Conservation (phyloP, 1,140 invertebrate species). For the Drosophila sulfurigaster region DNA sequence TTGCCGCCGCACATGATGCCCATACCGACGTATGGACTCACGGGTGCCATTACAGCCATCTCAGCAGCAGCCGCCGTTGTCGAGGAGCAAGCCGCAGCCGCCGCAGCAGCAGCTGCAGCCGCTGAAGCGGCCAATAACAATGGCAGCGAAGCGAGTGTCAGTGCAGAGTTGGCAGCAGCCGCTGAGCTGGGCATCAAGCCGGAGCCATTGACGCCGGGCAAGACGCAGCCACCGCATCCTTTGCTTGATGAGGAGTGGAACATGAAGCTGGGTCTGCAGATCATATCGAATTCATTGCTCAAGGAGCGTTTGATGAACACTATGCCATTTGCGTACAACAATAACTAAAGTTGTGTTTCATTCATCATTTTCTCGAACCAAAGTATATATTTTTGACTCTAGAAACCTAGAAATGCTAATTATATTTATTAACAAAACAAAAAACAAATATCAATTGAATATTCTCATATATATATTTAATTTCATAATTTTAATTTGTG, state of each 20-base stretch:
- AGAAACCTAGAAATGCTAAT: constrained; percentile 37
- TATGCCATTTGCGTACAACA: constrained; percentile 84
- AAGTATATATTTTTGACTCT: constrained; percentile 31
- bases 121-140: constrained; percentile 48
- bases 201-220: constrained; percentile 73
- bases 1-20: constrained; percentile 68
- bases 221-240: constrained; percentile 64
- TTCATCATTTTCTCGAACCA: constrained; percentile 16
- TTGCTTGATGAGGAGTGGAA: constrained; percentile 82
- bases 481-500: constrained; percentile 41
- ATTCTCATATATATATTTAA: constrained; percentile 6
- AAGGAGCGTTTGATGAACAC: constrained; percentile 84
- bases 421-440: constrained; percentile 26
- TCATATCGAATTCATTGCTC: constrained; percentile 84
- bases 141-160: constrained; percentile 1
- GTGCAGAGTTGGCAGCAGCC: constrained; percentile 36
- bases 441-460: constrained; percentile 16
- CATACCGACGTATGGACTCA: constrained; percentile 75
- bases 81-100: constrained; percentile 66
- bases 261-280: constrained; percentile 83
- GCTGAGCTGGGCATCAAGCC: constrained; percentile 62
- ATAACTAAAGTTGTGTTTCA: constrained; percentile 57
- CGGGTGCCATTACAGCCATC: constrained; percentile 81
- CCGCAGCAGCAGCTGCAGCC: constrained; percentile 54
- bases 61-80: constrained; percentile 76